Percentiles rank a stretch among this genome's conserved stretches.
Evolutionary conservation across 2,888 invertebrate genomes (phyloP).

Genomic region (Acrobeloides nanus): DNA sequence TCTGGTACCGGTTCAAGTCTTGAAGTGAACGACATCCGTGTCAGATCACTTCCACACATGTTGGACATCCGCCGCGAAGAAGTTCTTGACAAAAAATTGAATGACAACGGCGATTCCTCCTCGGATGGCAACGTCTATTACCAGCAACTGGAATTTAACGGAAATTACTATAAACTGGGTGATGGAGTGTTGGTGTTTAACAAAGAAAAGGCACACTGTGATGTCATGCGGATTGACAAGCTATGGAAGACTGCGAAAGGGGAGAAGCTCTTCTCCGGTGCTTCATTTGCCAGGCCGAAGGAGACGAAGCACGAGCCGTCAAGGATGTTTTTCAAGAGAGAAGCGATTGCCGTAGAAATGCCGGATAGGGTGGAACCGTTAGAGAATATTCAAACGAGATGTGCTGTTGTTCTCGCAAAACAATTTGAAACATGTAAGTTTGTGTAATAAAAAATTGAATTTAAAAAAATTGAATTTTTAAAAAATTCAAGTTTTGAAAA

Average conservation of each 20-base stretch:
- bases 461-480: background rate
- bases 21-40: constrained; percentile 23
- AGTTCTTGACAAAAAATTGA: constrained; percentile 2
- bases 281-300: constrained; percentile 79
- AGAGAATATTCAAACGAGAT: constrained; percentile 81
- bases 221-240: constrained; percentile 83
- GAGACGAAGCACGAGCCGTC: constrained; percentile 69
- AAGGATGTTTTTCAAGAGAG: constrained; percentile 77
- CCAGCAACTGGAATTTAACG: constrained; percentile 73
- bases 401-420: constrained; percentile 78
- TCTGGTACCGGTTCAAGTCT: no score
- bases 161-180: constrained; percentile 59
- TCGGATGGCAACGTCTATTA: constrained; percentile 66
- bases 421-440: constrained; percentile 61
- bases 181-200: constrained; percentile 86
- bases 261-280: constrained; percentile 70
- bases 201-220: constrained; percentile 78
- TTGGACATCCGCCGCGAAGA: constrained; percentile 26
- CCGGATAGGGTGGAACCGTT: constrained; percentile 79
- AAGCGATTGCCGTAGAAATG: constrained; percentile 61
- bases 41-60: constrained; percentile 18
- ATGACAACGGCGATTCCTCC: constrained; percentile 6
- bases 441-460: background rate
- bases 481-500: no score
- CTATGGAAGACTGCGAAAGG: constrained; percentile 80